Evolutionary conservation across 2,888 invertebrate genomes (phyloP).

Genomic region (Amaurobius ferox): DNA sequence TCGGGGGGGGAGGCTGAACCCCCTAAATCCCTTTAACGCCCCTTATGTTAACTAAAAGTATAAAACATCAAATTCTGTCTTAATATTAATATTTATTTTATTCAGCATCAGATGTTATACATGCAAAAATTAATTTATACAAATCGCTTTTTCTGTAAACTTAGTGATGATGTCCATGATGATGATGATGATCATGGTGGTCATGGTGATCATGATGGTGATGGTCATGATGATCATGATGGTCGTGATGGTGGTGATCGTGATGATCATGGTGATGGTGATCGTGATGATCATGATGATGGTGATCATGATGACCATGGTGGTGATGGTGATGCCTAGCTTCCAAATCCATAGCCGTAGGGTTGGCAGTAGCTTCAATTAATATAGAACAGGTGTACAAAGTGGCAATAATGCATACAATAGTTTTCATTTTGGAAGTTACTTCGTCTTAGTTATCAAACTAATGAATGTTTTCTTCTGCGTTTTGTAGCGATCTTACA

Average conservation of each 20-base stretch:
- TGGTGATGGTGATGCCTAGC: slow-evolving; percentile 1
- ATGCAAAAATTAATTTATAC: no score
- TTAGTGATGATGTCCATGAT: no score
- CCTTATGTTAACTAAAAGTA: no score
- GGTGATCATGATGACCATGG: background rate
- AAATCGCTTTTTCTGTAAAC: no score
- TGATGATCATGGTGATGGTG: slow-evolving; percentile 13
- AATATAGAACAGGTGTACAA: background rate
- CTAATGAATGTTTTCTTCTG: background rate
- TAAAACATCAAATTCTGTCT: no score
- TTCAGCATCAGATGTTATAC: no score
- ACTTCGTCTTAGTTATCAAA: background rate
- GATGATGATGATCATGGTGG: no score
- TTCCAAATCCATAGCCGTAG: background rate
- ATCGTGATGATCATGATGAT: slow-evolving; percentile 7
- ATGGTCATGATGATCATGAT: background rate
- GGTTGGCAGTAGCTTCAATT: background rate
- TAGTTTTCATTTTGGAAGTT: background rate
- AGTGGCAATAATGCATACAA: background rate
- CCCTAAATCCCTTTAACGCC: no score
- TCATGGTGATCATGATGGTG: background rate
- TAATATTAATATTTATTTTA: no score
- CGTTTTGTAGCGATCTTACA: background rate
- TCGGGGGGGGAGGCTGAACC: no score
- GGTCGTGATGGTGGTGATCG: slow-evolving; percentile 23